phyloP scores from a whole-genome alignment of 2,888 invertebrate genomes.

The Cyrtodaria siliqua region DNA sequence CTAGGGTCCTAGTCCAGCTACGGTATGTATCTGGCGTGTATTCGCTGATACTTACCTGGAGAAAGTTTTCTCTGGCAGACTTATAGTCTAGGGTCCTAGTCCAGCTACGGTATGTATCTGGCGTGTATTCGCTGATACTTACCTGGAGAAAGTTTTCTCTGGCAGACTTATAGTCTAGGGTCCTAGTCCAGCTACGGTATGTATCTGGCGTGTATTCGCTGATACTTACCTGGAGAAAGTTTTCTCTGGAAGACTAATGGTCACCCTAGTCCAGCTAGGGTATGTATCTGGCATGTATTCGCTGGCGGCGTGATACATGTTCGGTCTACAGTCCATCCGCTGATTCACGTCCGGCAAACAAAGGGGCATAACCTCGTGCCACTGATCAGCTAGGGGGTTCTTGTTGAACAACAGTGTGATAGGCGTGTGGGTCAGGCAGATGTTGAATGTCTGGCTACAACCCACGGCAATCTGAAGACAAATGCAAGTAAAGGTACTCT shows the following conservation, averaged over 20 bases:
- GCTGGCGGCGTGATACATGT: conserved; percentile 82
- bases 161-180: conserved; percentile 84
- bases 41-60: conserved; percentile 85
- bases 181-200: conserved; percentile 83
- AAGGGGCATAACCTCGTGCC: conserved; percentile 83
- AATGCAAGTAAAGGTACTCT: background rate
- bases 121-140: conserved; percentile 81
- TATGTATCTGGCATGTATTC: conserved; percentile 80
- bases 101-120: conserved; percentile 83
- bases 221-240: conserved; percentile 84
- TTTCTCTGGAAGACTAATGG: conserved; percentile 83
- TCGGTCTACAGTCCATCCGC: conserved; percentile 84
- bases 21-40: conserved; percentile 81
- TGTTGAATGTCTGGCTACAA: conserved; percentile 78
- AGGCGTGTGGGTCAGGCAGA: conserved; percentile 77
- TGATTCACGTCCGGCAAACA: conserved; percentile 84
- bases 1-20: conserved; percentile 84
- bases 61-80: conserved; percentile 83
- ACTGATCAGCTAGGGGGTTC: conserved; percentile 81
- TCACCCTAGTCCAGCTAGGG: conserved; percentile 84
- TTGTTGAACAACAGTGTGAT: conserved; percentile 84
- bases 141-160: conserved; percentile 85
- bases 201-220: conserved; percentile 82
- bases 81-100: conserved; percentile 84
- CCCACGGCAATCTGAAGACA: conserved; percentile 83